phyloP scores from a whole-genome alignment of 2,888 invertebrate genomes.

The Lucinisca nassula region DNA sequence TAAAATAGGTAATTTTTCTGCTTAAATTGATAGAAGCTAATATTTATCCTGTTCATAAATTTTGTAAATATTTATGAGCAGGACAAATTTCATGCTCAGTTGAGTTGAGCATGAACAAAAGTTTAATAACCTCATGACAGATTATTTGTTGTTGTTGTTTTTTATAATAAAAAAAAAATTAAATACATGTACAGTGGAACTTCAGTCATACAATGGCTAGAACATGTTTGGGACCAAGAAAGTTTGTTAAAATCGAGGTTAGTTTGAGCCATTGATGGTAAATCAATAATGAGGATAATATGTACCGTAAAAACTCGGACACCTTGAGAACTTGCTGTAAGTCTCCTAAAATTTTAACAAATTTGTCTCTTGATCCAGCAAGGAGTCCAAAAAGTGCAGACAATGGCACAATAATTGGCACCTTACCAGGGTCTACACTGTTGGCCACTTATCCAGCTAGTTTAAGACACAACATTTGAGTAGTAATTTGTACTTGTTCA shows the following conservation, averaged over 20 bases:
- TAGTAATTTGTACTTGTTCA: background rate
- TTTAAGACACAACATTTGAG: background rate
- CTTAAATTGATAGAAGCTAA: background rate
- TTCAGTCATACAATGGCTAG: background rate
- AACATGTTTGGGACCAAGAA: background rate
- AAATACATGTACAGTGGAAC: background rate
- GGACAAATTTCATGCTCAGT: too few relatives aligned
- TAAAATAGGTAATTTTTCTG: background rate
- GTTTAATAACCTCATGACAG: background rate
- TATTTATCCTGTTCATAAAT: too few relatives aligned
- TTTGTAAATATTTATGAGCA: too few relatives aligned
- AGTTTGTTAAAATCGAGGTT: background rate
- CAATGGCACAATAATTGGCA: background rate
- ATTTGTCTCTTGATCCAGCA: too few relatives aligned
- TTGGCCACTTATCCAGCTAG: too few relatives aligned
- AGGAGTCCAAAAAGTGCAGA: too few relatives aligned
- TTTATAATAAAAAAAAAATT: background rate
- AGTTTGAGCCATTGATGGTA: background rate
- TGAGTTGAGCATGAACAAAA: too few relatives aligned
- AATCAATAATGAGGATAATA: background rate
- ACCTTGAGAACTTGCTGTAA: too few relatives aligned
- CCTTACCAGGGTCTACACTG: background rate
- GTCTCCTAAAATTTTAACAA: too few relatives aligned
- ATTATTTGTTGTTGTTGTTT: background rate
- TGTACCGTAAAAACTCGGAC: too few relatives aligned